Evolutionary conservation across 2,888 invertebrate species (phyloP), one percentile per base, ranked within the genome.

Genomic region (Halictus quadricinctus): DNA sequence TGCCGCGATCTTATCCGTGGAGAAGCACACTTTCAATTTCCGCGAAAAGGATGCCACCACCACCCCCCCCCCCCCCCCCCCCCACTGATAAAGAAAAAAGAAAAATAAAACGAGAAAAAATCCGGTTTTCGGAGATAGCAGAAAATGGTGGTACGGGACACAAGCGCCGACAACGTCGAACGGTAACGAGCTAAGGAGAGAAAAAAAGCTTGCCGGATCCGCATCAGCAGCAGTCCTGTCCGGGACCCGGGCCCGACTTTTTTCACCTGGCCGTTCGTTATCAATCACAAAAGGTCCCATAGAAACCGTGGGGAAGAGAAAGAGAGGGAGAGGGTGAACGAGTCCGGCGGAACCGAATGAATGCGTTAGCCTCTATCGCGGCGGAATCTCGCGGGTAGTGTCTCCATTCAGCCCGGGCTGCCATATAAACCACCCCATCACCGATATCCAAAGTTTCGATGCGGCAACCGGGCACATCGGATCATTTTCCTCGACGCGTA

Each of bases 381-480:
- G 69, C 69, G 21, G 72, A 60, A 81, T 73, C 81, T 78, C 81
- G 54, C 75, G 72, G 48, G 48, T 36, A 72, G 50, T 80, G 72
- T 80, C 78, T 60, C 85, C 29, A 85, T 85, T 85, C 81, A 85
- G 10, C 41, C n/a, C n/a, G n/a, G 6, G 66, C 75, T 76, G 50
- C 66, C 69, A 10, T 79, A 58, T 72, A 76, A 76, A 78, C 81
- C 50, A 76, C 29, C 64, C 25, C 36, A 25, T 21, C 74, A 21
- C 36, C 69, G 81, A 85, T 86, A 76, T n/a, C 79, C 72, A 73
- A 85, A 85, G 85, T 86, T 86, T 81, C 86, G 81, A 86, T 54
- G 76, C 78, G 77, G 69, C 69, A 66, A 6, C 41, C 70, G 64
- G 54, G 81, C 76, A 54, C 69, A 70, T 76, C 72, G 80, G 66